These are phyloP conservation scores for Pemphredon lugubris DNA, from an alignment of 2,888 invertebrate genomes.

Conservation along the genomic window DNA sequence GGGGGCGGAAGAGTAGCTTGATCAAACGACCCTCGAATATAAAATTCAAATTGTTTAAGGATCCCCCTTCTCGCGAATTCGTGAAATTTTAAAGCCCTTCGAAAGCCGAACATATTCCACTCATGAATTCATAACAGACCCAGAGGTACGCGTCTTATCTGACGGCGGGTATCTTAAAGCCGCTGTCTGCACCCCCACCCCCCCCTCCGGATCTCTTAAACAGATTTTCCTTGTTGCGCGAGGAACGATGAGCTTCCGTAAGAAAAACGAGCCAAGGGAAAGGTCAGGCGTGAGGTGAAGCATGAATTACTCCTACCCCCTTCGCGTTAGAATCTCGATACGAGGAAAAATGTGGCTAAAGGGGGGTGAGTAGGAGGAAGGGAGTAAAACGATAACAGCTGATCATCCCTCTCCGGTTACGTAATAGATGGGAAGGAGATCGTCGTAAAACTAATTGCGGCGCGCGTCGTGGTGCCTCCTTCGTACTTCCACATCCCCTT, in stretches of 20 bases:
- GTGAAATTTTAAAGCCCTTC: slow-evolving; percentile 26
- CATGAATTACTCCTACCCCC: slow-evolving; percentile 56
- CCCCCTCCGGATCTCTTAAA: slow-evolving; percentile 24
- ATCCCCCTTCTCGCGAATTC: background rate
- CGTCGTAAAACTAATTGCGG: slow-evolving; percentile 72
- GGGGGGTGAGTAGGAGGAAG: no score
- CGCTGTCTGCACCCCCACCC: slow-evolving; percentile 1
- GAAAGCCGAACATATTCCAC: slow-evolving; percentile 36
- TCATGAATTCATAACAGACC: slow-evolving; percentile 51
- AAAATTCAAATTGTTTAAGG: slow-evolving; percentile 40
- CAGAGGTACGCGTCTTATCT: background rate
- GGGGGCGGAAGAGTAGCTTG: background rate
- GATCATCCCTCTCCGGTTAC: background rate
- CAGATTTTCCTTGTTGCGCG: slow-evolving; percentile 22
- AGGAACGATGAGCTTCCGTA: background rate
- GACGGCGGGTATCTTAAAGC: background rate
- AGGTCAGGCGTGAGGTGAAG: slow-evolving; percentile 15
- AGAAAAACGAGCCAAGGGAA: slow-evolving; percentile 10
- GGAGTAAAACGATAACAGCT: background rate
- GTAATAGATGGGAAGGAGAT: slow-evolving; percentile 36
- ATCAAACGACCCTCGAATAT: slow-evolving; percentile 13
- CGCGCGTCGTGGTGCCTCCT: slow-evolving; percentile 31
- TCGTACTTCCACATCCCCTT: slow-evolving; percentile 2
- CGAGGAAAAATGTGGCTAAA: slow-evolving; percentile 7
- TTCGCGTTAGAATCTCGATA: slow-evolving; percentile 54